phyloP scores from a whole-genome alignment of 1,140 invertebrate genomes.

The Macrobrachium nipponense region DNA sequence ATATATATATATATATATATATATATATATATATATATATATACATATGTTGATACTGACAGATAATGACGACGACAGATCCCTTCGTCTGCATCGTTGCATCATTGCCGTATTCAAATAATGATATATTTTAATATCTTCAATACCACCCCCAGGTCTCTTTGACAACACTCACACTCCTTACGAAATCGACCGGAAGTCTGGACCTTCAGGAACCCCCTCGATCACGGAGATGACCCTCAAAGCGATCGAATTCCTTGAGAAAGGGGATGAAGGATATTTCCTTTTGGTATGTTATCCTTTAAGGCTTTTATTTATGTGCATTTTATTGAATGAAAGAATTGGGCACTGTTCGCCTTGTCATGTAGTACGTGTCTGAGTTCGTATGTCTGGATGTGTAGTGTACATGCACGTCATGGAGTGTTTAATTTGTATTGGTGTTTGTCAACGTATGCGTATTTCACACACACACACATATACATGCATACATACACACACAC shows the following conservation, averaged over 20 bases:
- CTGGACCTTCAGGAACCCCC: slow-evolving; percentile 59
- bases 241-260: slow-evolving; percentile 63
- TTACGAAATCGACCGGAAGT: slow-evolving; percentile 19
- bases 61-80: no score
- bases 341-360: background rate
- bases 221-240: slow-evolving; percentile 61
- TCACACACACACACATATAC: no score
- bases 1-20: no score
- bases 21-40: no score
- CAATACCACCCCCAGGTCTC: slow-evolving; percentile 11
- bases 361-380: background rate
- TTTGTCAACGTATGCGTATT: no score
- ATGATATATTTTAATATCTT: background rate
- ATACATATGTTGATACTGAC: background rate
- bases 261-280: slow-evolving; percentile 54
- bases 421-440: no score
- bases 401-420: no score
- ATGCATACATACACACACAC: no score
- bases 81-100: background rate
- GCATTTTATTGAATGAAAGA: no score
- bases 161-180: slow-evolving; percentile 36
- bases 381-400: background rate
- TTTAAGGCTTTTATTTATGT: background rate
- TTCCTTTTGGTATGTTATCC: slow-evolving; percentile 55
- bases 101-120: background rate